phyloP scores from a whole-genome alignment of 2,888 invertebrate species.

The Hypolimnas misippus region DNA sequence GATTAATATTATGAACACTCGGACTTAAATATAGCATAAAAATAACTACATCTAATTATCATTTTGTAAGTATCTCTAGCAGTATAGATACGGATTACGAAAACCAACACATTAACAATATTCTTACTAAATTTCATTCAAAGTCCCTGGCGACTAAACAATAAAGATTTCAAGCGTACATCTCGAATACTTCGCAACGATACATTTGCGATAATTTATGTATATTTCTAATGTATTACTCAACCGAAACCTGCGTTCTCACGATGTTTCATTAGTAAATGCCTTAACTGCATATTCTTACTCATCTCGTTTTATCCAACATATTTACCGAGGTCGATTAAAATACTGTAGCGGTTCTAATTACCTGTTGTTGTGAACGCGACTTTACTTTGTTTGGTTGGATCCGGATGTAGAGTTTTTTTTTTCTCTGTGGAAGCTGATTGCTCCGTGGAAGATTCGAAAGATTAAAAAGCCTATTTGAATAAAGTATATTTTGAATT shows the following conservation, averaged over 20 bases:
- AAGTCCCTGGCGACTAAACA: not conserved
- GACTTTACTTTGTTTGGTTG: not conserved
- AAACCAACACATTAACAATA: not conserved
- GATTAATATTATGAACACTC: too few relatives aligned
- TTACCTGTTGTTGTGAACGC: not conserved
- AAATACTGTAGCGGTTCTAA: conserved; percentile 23
- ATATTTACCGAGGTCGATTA: conserved; percentile 23
- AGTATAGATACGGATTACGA: not conserved
- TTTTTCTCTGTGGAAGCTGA: not conserved
- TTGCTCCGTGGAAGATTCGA: too few relatives aligned
- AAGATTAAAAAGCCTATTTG: too few relatives aligned
- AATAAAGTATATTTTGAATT: too few relatives aligned
- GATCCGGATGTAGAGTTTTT: not conserved
- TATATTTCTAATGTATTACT: conserved; percentile 36
- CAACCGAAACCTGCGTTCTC: conserved; percentile 39
- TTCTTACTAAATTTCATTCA: not conserved
- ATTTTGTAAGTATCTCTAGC: not conserved
- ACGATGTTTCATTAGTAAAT: conserved; percentile 41
- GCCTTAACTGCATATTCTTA: conserved; percentile 20
- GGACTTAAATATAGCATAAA: too few relatives aligned
- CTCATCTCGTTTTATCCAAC: conserved; percentile 35
- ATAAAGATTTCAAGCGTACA: not conserved
- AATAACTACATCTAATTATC: not conserved
- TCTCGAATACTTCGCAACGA: conserved; percentile 17
- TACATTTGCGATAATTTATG: conserved; percentile 30